Evolutionary conservation across 2,113 vertebrate species (phyloP), one percentile per base, ranked within the genome.

Genomic region (Indri indri): DNA sequence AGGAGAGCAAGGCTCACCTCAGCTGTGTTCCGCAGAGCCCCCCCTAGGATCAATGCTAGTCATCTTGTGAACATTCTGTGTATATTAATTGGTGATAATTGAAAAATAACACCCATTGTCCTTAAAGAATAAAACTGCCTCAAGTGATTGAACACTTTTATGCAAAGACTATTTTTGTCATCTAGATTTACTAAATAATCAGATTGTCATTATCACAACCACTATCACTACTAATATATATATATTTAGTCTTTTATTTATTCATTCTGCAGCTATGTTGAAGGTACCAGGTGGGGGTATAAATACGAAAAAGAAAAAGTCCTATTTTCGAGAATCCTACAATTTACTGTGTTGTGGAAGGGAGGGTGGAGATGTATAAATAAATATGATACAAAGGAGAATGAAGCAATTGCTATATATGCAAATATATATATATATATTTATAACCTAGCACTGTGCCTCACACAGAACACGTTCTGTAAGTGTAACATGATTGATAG

Each of bases 61-160:
- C 84, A 91, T 90, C 47, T 86, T 5, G 14, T 45, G 91, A 94
- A 88, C 18, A 34, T 37, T 30, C 89, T 32, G 2, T 93, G 94
- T 68, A 96, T 97, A 79, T 96, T 96, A 97, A 97, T 97, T 96
- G 94, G 93, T 96, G 97, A 97, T 97, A 97, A 97, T 97, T 95
- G 94, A 94, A 94, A 92, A 97, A 88, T 96, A 91, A 68, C 95
- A 97, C 93, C 80, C 93, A 3, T 91, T n/a, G 37, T 94, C 61
- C 82, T 95, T 94, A 93, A 93, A 79, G 68, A 95, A 88, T 54
- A 88, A 94, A 94, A 74, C 54, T 2, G 0, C 86, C 65, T 52
- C 91, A 96, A 82, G 47, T 42, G 65, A 84, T 61, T 73, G 84
- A 70, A 42, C 37, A 92, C 54, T 96, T 96, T 90, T 57, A 54